phyloP scores from a whole-genome alignment of 2,113 vertebrate genomes.

The Condylura cristata region DNA sequence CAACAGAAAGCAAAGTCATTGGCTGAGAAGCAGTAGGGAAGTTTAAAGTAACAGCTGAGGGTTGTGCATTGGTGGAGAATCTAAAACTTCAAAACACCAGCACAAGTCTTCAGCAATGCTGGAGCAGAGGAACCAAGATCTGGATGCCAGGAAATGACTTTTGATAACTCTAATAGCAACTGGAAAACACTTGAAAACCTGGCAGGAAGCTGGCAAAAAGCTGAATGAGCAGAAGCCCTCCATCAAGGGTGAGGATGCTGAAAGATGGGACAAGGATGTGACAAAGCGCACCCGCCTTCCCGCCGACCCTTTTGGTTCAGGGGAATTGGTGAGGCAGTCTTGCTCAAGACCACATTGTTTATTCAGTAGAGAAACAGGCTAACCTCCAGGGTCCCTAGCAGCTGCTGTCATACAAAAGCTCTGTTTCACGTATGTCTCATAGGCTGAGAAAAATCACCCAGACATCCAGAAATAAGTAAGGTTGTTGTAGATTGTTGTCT shows the following conservation, averaged over 20 bases:
- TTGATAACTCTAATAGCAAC: not conserved
- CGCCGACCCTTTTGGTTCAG: not conserved
- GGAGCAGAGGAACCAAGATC: not conserved
- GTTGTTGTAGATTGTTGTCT: not conserved
- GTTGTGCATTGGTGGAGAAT: not conserved
- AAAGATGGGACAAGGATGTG: not conserved
- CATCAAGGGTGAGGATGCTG: not conserved
- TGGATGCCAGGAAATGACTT: not conserved
- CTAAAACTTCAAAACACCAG: not conserved
- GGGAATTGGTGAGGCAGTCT: not conserved
- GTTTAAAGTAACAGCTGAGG: not conserved
- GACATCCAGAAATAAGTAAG: not conserved
- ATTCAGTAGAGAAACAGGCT: not conserved
- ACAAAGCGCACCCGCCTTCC: not conserved
- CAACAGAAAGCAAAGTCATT: not conserved
- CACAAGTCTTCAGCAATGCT: not conserved
- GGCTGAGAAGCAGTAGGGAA: not conserved
- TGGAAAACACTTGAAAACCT: not conserved
- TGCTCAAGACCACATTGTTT: not conserved
- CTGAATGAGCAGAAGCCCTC: not conserved
- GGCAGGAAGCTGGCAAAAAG: not conserved
- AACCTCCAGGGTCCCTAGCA: not conserved
- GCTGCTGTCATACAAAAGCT: not conserved
- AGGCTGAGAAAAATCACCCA: not conserved
- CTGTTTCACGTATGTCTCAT: not conserved